Evolutionary conservation across 2,113 vertebrate species (phyloP), one percentile per base, ranked within the genome.

Genomic region (Chaenocephalus aceratus): DNA sequence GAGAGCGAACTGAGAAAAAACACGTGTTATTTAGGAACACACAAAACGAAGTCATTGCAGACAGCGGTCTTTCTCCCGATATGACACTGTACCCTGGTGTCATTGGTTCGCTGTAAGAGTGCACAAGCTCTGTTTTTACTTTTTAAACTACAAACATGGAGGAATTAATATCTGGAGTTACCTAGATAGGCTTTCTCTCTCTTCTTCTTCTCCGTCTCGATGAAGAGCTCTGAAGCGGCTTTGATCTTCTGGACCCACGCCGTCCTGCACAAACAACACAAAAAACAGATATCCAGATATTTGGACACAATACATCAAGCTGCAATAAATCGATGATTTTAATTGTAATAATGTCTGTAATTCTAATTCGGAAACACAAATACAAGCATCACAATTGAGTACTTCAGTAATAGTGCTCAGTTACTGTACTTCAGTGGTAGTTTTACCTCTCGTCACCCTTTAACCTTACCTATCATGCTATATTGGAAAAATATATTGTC

Each of bases 241-340:
- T 99, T 99, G 72, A 99, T 99, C 86, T 99, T 99, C 94, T 99
- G 98, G 80, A 99, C 98, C 98, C 98, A 99, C 45, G 98, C 97
- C 4, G 98, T 99, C 96, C 98, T 99, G 94, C 59, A 84, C 10
- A 46, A 34, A 65, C 36, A 88, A 52, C 1, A n/a, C 18, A 67
- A 0, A 52, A 10, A 41, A 41, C 7, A 56, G 0, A 5, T 14
- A 44, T 8, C 15, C 7, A 56, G 0, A 5, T 14, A 44, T 8
- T 21, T 26, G 46, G 5, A 30, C 21, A 6, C 5, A 48, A 13
- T 0, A 34, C 23, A 34, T 58, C 14, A 11, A 11, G 7, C 61
- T 14, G 61, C n/a, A 45, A 10, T 34, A 3, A 30, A 30, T 30
- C 26, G 26, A 3, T 30, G 26, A 30, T 30, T 30, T 30, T 30